Percentiles rank a stretch among this genome's conserved stretches.
These are phyloP conservation scores for Craterocephalus amniculus DNA, from an alignment of 2,797 vertebrate genomes.

Conservation along the genomic window DNA sequence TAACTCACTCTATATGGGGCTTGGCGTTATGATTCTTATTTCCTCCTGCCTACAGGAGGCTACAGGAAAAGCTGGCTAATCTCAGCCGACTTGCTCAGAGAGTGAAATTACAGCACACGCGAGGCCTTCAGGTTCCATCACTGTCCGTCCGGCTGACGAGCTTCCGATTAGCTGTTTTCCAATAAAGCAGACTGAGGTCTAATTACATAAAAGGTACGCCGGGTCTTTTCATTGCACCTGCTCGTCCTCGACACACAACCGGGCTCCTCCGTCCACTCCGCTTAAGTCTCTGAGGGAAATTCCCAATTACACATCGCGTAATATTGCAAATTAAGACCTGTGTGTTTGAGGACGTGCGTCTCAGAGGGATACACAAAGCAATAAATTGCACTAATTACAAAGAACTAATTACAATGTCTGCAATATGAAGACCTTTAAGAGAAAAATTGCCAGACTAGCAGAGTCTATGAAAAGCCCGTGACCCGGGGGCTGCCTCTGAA, in stretches of 20 bases:
- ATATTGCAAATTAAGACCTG: slow-evolving; percentile 78
- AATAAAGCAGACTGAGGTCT: slow-evolving; percentile 48
- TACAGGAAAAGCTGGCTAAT: slow-evolving; percentile 32
- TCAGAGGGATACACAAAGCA: slow-evolving; percentile 72
- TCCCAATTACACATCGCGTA: slow-evolving; percentile 73
- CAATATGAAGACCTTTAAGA: slow-evolving; percentile 67
- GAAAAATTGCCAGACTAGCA: slow-evolving; percentile 65
- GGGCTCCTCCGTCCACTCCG: slow-evolving; percentile 37
- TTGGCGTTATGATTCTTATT: slow-evolving; percentile 65
- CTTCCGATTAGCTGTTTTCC: slow-evolving; percentile 49
- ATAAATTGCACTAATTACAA: slow-evolving; percentile 80
- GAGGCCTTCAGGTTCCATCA: slow-evolving; percentile 12
- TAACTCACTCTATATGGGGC: slow-evolving; percentile 73
- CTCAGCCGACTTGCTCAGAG: slow-evolving; percentile 25
- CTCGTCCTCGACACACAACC: slow-evolving; percentile 47
- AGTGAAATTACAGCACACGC: slow-evolving; percentile 8
- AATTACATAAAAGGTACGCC: slow-evolving; percentile 47
- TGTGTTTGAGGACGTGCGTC: slow-evolving; percentile 61
- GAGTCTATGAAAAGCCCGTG: slow-evolving; percentile 64
- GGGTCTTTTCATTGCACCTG: slow-evolving; percentile 10
- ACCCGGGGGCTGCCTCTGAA: slow-evolving; percentile 54
- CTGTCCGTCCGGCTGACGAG: slow-evolving; percentile 31
- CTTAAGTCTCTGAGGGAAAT: slow-evolving; percentile 62
- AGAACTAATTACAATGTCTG: slow-evolving; percentile 73
- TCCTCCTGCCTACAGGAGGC: slow-evolving; percentile 56